Percentiles rank a stretch among this genome's conserved stretches.
phyloP scores from a whole-genome alignment of 2,113 vertebrate species.

The Cervus canadensis region DNA sequence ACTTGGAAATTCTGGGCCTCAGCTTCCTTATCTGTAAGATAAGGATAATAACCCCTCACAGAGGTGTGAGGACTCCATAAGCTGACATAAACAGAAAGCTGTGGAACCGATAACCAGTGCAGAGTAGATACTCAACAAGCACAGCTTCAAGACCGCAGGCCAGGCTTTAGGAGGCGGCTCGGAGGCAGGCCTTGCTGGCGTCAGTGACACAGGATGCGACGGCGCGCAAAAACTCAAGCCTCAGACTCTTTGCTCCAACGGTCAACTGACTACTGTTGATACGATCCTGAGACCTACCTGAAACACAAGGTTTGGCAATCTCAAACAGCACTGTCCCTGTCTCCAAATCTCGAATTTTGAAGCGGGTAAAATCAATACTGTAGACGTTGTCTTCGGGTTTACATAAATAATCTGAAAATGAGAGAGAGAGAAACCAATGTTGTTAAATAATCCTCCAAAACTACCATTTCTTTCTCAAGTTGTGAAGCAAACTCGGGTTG shows the following conservation, averaged over 20 bases:
- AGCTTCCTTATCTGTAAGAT: background rate
- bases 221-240: background rate
- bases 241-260: background rate
- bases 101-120: background rate
- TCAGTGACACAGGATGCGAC: accelerated
- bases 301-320: slow-evolving; percentile 95
- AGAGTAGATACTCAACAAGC: background rate
- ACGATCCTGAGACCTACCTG: slow-evolving; percentile 77
- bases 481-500: background rate
- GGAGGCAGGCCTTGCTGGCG: background rate
- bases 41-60: background rate
- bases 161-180: background rate
- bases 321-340: slow-evolving; percentile 96
- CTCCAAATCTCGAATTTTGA: slow-evolving; percentile 98
- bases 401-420: slow-evolving; percentile 92
- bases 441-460: background rate
- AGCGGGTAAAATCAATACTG: slow-evolving; percentile 96
- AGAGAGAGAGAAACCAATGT: background rate
- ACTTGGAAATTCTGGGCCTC: background rate
- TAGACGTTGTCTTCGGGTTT: slow-evolving; percentile 96
- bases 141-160: background rate
- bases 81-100: background rate
- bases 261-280: background rate
- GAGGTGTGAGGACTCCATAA: background rate
- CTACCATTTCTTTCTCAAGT: background rate